Percentiles rank a stretch among this genome's conserved stretches.
phyloP scores from a whole-genome alignment of 2,113 vertebrate genomes.

The Corythornis madagascariensis region DNA sequence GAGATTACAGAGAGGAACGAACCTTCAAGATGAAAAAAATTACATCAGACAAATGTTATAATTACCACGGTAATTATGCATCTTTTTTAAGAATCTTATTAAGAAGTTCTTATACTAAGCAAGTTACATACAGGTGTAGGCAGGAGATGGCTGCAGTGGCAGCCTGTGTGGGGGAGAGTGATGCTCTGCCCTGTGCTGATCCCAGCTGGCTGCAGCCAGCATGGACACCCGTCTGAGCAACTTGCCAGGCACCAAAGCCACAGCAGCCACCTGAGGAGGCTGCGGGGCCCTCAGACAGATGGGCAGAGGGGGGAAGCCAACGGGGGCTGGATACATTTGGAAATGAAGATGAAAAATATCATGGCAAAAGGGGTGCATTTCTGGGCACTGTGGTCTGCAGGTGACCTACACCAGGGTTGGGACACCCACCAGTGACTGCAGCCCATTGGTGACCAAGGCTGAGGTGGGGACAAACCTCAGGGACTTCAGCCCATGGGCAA shows the following conservation, averaged over 20 bases:
- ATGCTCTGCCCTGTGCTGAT: neutral
- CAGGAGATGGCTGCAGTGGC: neutral
- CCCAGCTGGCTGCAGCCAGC: neutral
- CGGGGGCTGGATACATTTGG: neutral
- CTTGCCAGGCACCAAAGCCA: neutral
- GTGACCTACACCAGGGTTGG: neutral
- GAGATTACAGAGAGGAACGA: neutral
- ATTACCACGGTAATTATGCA: neutral
- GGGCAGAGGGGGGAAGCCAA: neutral
- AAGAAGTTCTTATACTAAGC: neutral
- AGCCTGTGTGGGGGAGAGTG: too few species aligned
- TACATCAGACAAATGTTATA: neutral
- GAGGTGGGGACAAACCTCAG: rapidly evolving
- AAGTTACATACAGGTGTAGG: neutral
- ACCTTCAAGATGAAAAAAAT: neutral
- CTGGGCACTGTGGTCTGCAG: rapidly evolving
- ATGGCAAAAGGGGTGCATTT: rapidly evolving
- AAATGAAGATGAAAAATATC: neutral
- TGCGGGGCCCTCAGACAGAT: rapidly evolving
- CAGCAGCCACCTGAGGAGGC: neutral
- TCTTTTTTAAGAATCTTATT: neutral
- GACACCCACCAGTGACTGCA: neutral
- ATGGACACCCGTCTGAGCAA: rapidly evolving
- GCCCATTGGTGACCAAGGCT: neutral
- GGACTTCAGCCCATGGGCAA: rapidly evolving